Conservation (phyloP, 92 coral and sea anemone genomes). For the Pocillopora meandrina region DNA sequence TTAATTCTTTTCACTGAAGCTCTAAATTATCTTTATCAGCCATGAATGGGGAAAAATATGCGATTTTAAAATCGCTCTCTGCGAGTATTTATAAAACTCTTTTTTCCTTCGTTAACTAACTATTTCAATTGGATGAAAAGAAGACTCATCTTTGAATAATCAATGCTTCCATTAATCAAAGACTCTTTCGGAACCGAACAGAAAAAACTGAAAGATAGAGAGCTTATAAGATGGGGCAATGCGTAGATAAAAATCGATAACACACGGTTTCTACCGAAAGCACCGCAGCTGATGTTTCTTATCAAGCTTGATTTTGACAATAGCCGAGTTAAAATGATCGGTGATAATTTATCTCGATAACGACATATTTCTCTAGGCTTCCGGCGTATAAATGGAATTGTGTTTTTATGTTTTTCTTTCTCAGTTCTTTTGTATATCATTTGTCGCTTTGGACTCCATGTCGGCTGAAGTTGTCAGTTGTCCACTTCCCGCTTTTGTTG, state of each 20-base stretch:
- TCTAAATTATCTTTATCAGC: constrained; percentile 39
- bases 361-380: constrained; percentile 41
- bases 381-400: constrained; percentile 50
- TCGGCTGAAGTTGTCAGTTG: constrained; percentile 54
- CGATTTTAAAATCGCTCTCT: constrained; percentile 20
- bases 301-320: constrained; percentile 39
- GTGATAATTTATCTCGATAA: constrained; percentile 45
- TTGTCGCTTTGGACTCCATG: constrained; percentile 34
- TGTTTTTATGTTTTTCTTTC: constrained; percentile 35
- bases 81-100: constrained; percentile 10
- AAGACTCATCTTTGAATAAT: background rate
- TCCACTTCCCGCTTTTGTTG: constrained; percentile 41
- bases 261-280: constrained; percentile 41
- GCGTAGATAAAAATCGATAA: constrained; percentile 39
- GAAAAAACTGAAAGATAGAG: background rate
- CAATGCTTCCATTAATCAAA: background rate
- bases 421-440: constrained; percentile 21
- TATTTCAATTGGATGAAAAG: constrained; percentile 2
- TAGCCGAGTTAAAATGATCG: constrained; percentile 39
- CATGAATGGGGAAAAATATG: constrained; percentile 33
- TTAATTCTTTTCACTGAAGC: constrained; percentile 24
- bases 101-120: constrained; percentile 26
- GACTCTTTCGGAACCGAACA: background rate
- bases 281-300: constrained; percentile 45
- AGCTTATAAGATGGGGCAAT: background rate